These are phyloP conservation scores for Chironomus tentans DNA, from an alignment of 2,888 invertebrate genomes.

Conservation along the genomic window DNA sequence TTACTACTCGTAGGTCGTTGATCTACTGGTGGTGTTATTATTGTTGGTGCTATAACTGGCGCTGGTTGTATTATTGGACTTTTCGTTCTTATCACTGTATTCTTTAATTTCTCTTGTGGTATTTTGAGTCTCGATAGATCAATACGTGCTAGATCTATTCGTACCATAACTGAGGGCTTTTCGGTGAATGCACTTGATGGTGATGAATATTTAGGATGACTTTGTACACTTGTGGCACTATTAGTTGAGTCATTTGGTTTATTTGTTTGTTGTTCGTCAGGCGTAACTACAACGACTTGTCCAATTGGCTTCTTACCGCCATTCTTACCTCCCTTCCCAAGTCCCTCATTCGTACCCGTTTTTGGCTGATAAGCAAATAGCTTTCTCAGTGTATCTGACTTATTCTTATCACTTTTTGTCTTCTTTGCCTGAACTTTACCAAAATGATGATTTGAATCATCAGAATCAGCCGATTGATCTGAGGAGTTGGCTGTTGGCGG, in stretches of 20 bases:
- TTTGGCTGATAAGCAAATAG: constrained; percentile 41
- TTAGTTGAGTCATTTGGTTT: constrained; percentile 14
- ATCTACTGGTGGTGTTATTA: neutral
- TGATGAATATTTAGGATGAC: constrained; percentile 5
- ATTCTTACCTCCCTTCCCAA: constrained; percentile 58
- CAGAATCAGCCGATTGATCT: constrained; percentile 7
- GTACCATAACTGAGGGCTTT: constrained; percentile 3
- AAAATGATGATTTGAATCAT: neutral
- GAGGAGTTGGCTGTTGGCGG: neutral
- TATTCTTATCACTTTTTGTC: constrained; percentile 52
- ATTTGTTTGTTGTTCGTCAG: constrained; percentile 37
- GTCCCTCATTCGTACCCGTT: constrained; percentile 45
- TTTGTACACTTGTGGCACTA: neutral
- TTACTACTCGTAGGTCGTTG: neutral
- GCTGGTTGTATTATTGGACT: neutral
- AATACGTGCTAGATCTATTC: constrained; percentile 16
- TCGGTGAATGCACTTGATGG: constrained; percentile 17
- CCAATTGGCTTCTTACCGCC: constrained; percentile 52
- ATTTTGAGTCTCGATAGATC: constrained; percentile 6
- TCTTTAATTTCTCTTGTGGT: constrained; percentile 13
- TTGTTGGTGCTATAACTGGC: neutral
- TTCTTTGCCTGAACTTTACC: neutral
- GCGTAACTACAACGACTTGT: constrained; percentile 60
- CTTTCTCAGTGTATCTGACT: constrained; percentile 56
- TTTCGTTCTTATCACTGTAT: constrained; percentile 1